phyloP scores from a whole-genome alignment of 2,797 vertebrate genomes.

The Myotis daubentonii region DNA sequence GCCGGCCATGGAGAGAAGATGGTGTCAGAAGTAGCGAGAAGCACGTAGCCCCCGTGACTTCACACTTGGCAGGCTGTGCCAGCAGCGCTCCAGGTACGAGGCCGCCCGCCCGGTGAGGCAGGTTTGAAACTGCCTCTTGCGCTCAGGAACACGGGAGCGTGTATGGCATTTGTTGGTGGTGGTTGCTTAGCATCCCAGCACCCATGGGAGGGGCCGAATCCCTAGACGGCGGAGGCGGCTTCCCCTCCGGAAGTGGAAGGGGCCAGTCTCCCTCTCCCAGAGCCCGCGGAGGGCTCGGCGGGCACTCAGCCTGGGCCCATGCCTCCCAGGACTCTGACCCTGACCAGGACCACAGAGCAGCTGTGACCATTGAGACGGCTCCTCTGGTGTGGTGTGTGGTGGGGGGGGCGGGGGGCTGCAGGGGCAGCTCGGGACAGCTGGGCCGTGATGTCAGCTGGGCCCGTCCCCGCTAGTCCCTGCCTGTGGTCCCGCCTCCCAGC shows the following conservation, averaged over 20 bases:
- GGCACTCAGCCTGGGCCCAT: neutral
- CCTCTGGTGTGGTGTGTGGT: too few relatives aligned
- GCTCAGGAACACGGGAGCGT: neutral
- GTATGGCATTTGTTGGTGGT: neutral
- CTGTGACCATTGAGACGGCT: neutral
- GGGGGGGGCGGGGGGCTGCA: neutral
- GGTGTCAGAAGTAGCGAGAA: neutral
- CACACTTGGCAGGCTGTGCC: neutral
- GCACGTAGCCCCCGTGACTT: neutral
- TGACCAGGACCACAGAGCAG: neutral
- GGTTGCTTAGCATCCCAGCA: conserved; percentile 52
- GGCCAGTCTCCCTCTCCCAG: neutral
- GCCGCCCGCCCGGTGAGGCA: neutral
- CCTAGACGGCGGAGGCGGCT: neutral
- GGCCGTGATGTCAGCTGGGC: neutral
- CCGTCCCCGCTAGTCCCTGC: neutral
- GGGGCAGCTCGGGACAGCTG: neutral
- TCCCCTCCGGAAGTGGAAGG: neutral
- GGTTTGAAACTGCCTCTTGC: conserved; percentile 51
- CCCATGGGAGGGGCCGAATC: neutral
- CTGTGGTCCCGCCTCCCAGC: neutral
- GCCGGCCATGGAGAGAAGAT: neutral
- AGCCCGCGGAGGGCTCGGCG: neutral
- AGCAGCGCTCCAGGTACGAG: neutral
- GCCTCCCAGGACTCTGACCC: neutral